phyloP scores from a whole-genome alignment of 2,113 vertebrate species.

The Cinclus mexicanus region DNA sequence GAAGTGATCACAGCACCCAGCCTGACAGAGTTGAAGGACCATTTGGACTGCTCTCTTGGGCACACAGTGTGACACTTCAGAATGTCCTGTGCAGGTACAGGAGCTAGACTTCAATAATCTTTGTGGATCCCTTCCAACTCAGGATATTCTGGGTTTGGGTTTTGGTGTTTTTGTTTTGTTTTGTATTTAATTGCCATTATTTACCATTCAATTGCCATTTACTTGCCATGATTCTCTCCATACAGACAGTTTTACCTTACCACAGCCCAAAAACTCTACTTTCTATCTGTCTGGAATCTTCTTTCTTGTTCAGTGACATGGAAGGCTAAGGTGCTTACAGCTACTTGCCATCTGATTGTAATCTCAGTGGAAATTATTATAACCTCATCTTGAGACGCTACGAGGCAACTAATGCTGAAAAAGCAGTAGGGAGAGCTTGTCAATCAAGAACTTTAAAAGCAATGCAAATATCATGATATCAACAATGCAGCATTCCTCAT shows the following conservation, averaged over 20 bases:
- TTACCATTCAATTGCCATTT: not conserved
- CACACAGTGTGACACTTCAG: not conserved
- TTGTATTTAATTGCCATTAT: no score
- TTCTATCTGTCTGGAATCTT: not conserved
- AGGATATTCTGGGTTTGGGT: not conserved
- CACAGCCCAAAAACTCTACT: not conserved
- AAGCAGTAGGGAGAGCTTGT: not conserved
- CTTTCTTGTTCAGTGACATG: not conserved
- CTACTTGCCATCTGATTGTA: not conserved
- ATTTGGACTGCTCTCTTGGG: not conserved
- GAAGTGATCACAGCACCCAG: not conserved
- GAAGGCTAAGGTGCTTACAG: not conserved
- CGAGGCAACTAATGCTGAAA: not conserved
- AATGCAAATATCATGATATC: not conserved
- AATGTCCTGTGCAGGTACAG: not conserved
- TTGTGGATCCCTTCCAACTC: not conserved
- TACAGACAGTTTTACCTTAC: not conserved
- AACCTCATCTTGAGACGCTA: not conserved
- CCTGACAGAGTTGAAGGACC: not conserved
- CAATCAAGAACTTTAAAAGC: not conserved
- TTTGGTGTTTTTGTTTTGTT: not conserved
- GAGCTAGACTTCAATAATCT: not conserved
- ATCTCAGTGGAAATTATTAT: not conserved
- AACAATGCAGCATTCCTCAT: not conserved
- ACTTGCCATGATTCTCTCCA: not conserved